Conservation (phyloP, 2,888 invertebrate genomes). For the Amiota minor region DNA sequence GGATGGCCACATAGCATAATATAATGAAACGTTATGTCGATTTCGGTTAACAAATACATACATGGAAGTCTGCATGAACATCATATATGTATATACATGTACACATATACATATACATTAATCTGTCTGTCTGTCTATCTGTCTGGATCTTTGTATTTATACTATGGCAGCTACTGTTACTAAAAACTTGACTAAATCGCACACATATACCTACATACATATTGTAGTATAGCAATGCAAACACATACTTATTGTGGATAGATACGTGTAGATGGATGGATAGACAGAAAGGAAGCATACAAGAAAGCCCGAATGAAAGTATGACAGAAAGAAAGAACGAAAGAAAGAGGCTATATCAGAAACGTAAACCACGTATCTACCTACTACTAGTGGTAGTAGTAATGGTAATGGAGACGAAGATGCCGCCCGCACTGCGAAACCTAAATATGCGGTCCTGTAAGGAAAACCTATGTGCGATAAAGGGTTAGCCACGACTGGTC, state of each 20-base stretch:
- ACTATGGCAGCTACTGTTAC: slow-evolving; percentile 21
- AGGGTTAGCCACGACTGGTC: slow-evolving; percentile 75
- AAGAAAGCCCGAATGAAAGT: neutral
- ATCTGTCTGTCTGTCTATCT: too few species aligned
- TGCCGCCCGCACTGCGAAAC: slow-evolving; percentile 73
- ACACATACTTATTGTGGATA: too few species aligned
- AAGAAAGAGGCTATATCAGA: neutral
- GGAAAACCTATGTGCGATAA: slow-evolving; percentile 75
- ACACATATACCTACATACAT: slow-evolving; percentile 33
- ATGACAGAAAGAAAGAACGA: neutral
- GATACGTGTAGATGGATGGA: neutral
- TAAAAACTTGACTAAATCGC: slow-evolving; percentile 2
- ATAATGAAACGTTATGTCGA: slow-evolving; percentile 67
- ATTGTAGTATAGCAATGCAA: neutral
- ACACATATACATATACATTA: too few species aligned
- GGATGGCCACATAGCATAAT: slow-evolving; percentile 48
- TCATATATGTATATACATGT: too few species aligned
- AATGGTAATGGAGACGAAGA: slow-evolving; percentile 32
- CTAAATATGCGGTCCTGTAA: slow-evolving; percentile 75
- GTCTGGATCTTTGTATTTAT: too few species aligned
- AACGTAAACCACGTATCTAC: slow-evolving; percentile 31
- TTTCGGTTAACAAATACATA: slow-evolving; percentile 62
- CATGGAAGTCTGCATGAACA: slow-evolving; percentile 37
- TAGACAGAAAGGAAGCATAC: slow-evolving; percentile 6
- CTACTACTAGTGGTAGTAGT: neutral